Percentiles rank a stretch among this genome's conserved stretches.
These are phyloP conservation scores for Samia ricini DNA, from an alignment of 1,140 invertebrate genomes.

Conservation along the genomic window DNA sequence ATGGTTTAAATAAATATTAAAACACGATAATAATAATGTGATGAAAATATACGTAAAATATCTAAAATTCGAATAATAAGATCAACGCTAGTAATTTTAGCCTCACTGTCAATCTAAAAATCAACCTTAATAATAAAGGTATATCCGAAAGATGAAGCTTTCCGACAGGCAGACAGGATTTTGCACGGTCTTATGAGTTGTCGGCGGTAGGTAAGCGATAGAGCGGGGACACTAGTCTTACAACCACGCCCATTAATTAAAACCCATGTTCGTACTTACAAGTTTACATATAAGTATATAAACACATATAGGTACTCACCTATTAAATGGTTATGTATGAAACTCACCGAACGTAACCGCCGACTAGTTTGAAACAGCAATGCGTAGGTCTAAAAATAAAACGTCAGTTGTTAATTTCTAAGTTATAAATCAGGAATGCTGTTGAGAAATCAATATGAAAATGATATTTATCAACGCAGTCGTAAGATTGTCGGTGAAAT, in stretches of 20 bases:
- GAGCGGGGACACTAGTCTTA: not conserved
- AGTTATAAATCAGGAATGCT: not conserved
- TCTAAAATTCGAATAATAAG: too few species aligned
- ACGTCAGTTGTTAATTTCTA: not conserved
- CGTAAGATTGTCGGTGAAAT: not conserved
- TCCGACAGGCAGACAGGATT: too few species aligned
- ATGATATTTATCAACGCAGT: not conserved
- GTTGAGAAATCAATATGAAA: slow-evolving; percentile 2
- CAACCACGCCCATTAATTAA: not conserved
- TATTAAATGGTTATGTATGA: not conserved
- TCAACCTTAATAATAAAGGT: too few species aligned
- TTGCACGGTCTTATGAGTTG: too few species aligned
- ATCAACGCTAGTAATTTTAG: too few species aligned
- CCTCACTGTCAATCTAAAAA: too few species aligned
- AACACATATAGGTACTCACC: not conserved
- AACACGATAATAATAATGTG: too few species aligned
- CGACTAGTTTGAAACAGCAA: not conserved
- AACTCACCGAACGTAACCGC: not conserved
- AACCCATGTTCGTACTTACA: not conserved
- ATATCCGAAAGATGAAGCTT: too few species aligned
- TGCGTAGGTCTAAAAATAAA: not conserved
- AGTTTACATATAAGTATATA: not conserved
- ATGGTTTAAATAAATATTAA: too few species aligned
- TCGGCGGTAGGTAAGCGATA: too few species aligned
- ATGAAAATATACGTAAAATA: too few species aligned